These are phyloP conservation scores for Gobiocypris rarus DNA, from an alignment of 2,113 vertebrate genomes.

Conservation along the genomic window DNA sequence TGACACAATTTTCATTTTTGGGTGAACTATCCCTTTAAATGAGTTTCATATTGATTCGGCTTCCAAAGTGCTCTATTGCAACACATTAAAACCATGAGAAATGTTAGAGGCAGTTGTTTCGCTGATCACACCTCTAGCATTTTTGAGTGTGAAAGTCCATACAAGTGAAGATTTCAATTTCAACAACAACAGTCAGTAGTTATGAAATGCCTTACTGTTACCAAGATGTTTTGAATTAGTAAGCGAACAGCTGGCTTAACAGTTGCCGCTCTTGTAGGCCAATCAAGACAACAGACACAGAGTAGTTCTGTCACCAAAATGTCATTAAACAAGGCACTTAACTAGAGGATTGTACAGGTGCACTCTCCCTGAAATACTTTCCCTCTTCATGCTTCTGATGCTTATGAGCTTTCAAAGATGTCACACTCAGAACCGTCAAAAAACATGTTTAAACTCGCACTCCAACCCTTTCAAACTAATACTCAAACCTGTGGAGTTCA, in stretches of 20 bases:
- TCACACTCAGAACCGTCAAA: background rate
- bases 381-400: background rate
- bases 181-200: conserved; percentile 3
- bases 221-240: background rate
- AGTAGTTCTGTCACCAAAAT: conserved; percentile 3
- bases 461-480: background rate
- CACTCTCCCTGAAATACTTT: conserved; percentile 1
- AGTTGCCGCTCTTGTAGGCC: conserved; percentile 18
- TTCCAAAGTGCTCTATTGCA: background rate
- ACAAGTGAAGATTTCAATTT: background rate
- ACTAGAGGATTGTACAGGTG: background rate
- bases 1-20: background rate
- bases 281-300: conserved; percentile 1
- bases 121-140: conserved; percentile 4
- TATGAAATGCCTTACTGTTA: conserved; percentile 20
- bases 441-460: background rate
- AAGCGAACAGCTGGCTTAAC: conserved; percentile 21
- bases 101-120: background rate
- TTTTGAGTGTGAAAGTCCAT: background rate
- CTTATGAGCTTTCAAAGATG: background rate
- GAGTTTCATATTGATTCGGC: background rate
- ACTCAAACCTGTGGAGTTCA: conserved; percentile 20
- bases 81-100: conserved; percentile 6
- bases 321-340: conserved; percentile 7
- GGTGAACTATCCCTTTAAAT: background rate